A percentile compares a stretch with the other conserved stretches of the same genome.
Evolutionary conservation across 2,797 vertebrate genomes (phyloP).

Genomic region (Phrynocephalus forsythii): DNA sequence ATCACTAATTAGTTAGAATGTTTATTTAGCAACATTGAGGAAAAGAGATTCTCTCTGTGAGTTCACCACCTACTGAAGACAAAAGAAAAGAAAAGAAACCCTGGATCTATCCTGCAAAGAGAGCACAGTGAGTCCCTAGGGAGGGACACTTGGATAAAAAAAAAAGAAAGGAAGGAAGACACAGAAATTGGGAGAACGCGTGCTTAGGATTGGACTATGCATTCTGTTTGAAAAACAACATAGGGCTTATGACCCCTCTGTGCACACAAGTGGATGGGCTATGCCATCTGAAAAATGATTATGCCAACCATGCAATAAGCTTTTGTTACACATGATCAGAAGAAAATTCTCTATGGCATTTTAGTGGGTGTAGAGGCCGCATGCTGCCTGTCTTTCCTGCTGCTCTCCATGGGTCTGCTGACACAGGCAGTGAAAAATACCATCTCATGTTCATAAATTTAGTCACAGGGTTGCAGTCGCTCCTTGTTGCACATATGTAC

Average conservation of each 20-base stretch:
- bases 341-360: not conserved
- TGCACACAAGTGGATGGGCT: not conserved
- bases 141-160: not conserved
- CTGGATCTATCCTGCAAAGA: not conserved
- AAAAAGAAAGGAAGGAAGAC: not conserved
- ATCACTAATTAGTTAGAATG: not conserved
- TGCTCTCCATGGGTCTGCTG: not conserved
- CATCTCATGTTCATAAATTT: too few species aligned
- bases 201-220: not conserved
- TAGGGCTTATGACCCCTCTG: not conserved
- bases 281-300: not conserved
- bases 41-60: not conserved
- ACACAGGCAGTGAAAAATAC: not conserved
- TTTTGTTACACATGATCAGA: constrained; percentile 20
- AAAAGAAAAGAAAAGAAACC: not conserved
- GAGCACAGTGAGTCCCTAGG: not conserved
- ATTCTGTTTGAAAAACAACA: not conserved
- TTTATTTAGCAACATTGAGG: not conserved
- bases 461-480: accelerated
- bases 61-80: not conserved
- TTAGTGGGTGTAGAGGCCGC: not conserved
- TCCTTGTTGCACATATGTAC: not conserved
- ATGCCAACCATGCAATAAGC: not conserved
- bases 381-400: not conserved
- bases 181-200: not conserved